Evolutionary conservation across 2,888 invertebrate genomes (phyloP).

Genomic region (Malachius bipustulatus): DNA sequence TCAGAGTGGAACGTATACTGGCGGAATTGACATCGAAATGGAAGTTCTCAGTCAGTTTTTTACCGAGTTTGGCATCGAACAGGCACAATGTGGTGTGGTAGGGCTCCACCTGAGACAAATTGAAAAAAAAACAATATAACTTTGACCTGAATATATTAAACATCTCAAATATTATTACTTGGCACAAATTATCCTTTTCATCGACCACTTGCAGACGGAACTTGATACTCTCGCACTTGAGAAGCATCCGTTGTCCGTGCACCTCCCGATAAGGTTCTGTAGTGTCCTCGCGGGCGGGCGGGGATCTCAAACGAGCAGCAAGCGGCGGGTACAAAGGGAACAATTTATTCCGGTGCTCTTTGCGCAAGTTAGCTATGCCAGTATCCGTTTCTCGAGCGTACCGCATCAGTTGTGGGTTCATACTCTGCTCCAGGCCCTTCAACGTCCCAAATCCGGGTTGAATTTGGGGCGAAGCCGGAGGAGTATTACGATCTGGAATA

Average conservation of each 20-base stretch:
- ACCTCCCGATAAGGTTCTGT: constrained; percentile 74
- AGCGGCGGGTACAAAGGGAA: constrained; percentile 60
- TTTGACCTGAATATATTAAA: no score
- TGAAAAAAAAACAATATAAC: no score
- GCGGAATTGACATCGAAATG: constrained; percentile 77
- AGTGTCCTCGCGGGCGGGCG: constrained; percentile 28
- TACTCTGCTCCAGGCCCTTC: constrained; percentile 79
- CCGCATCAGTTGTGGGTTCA: constrained; percentile 83
- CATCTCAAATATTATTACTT: no score
- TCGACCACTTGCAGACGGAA: constrained; percentile 75
- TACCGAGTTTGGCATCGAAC: constrained; percentile 77
- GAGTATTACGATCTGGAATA: constrained; percentile 38
- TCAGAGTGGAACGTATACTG: constrained; percentile 46
- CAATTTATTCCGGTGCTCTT: constrained; percentile 67
- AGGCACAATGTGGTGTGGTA: constrained; percentile 82
- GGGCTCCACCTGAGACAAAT: constrained; percentile 92
- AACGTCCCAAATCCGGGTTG: constrained; percentile 66
- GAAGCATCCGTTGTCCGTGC: constrained; percentile 73
- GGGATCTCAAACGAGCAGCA: constrained; percentile 36
- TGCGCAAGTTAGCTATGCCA: constrained; percentile 68
- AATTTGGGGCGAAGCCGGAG: constrained; percentile 49
- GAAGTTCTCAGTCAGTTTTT: constrained; percentile 88
- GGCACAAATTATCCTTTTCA: constrained; percentile 55
- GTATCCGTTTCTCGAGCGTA: constrained; percentile 85
- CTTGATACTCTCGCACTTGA: constrained; percentile 71